These are phyloP conservation scores for Sialia sialis DNA, from an alignment of 2,113 vertebrate genomes.

Conservation along the genomic window DNA sequence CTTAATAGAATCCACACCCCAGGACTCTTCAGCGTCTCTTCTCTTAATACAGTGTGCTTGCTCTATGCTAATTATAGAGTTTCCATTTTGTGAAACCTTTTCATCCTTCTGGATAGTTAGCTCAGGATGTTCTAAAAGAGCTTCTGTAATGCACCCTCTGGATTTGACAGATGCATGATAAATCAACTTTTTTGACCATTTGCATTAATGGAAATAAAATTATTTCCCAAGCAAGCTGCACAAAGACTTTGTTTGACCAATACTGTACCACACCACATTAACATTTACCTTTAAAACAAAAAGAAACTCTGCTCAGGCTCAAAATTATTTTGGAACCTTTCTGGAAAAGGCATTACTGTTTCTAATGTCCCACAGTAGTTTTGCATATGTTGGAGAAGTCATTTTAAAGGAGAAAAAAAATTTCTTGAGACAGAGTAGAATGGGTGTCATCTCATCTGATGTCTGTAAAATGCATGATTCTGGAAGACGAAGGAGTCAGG, in stretches of 20 bases:
- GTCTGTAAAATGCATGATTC: not conserved
- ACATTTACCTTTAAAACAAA: not conserved
- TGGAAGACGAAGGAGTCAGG: not conserved
- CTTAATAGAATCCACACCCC: not conserved
- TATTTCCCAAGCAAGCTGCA: slow-evolving; percentile 38
- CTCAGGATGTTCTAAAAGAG: not conserved
- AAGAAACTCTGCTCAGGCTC: not conserved
- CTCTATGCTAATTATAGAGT: slow-evolving; percentile 30
- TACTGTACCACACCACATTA: not conserved
- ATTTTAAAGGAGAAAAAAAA: not conserved
- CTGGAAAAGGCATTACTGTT: not conserved
- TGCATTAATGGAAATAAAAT: slow-evolving; percentile 52
- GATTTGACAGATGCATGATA: slow-evolving; percentile 1
- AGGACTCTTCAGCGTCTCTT: not conserved
- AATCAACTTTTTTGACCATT: not conserved
- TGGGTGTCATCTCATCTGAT: not conserved
- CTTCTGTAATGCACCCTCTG: slow-evolving; percentile 27
- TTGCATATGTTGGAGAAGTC: not conserved
- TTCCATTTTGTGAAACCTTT: slow-evolving; percentile 41
- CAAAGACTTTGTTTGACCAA: not conserved
- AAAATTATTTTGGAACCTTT: not conserved
- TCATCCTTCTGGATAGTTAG: not conserved
- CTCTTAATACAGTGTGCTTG: not conserved
- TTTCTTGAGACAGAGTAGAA: not conserved
- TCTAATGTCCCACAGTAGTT: not conserved